These are phyloP conservation scores for Lontra canadensis DNA, from an alignment of 2,113 vertebrate genomes.

Conservation along the genomic window DNA sequence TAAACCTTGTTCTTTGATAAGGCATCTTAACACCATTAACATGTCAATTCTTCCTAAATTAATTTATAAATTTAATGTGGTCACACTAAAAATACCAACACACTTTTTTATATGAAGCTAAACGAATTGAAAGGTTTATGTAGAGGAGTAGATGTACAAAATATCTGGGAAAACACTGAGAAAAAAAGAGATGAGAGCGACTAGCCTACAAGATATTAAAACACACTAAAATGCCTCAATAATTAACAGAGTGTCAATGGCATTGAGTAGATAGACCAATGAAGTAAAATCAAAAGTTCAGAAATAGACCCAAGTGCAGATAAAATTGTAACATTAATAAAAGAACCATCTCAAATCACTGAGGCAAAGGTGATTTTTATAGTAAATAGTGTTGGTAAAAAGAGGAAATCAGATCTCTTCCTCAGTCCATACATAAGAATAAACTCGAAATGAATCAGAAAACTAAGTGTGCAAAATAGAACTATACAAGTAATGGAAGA, in stretches of 20 bases:
- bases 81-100: neutral
- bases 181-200: neutral
- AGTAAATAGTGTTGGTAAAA: neutral
- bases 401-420: constrained; percentile 12
- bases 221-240: neutral
- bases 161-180: neutral
- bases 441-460: neutral
- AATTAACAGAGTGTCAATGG: neutral
- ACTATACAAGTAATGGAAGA: neutral
- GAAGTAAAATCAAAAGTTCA: neutral
- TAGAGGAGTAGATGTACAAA: neutral
- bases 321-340: neutral
- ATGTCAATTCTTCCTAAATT: neutral
- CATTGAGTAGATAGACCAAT: neutral
- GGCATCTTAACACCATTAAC: neutral
- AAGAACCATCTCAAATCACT: neutral
- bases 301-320: neutral
- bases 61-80: constrained; percentile 6
- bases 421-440: neutral
- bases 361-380: neutral
- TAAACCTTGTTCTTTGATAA: neutral
- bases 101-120: neutral
- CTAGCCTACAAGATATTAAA: neutral
- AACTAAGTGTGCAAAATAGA: neutral
- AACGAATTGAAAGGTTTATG: neutral